A percentile compares a stretch with the other conserved stretches of the same genome.
phyloP scores from a whole-genome alignment of 1,140 invertebrate species.

The Neodiprion pinetum region DNA sequence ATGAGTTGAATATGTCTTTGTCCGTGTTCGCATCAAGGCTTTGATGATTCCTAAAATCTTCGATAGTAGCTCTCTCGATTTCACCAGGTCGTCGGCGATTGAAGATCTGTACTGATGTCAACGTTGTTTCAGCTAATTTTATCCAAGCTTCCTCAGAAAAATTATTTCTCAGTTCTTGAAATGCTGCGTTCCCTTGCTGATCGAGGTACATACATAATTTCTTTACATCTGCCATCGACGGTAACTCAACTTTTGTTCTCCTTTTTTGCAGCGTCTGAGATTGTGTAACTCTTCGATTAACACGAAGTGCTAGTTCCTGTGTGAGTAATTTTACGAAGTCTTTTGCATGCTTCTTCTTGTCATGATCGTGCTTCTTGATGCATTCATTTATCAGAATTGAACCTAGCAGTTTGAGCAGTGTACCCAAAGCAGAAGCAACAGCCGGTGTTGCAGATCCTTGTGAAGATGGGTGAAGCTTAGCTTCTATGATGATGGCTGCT shows the following conservation, averaged over 20 bases:
- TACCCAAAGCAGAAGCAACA: conserved; percentile 9
- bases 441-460: conserved; percentile 15
- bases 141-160: conserved; percentile 14
- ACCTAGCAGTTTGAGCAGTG: conserved; percentile 21
- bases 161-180: conserved; percentile 14
- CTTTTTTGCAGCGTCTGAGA: conserved; percentile 18
- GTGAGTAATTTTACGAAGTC: conserved; percentile 25
- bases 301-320: not conserved
- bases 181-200: not conserved
- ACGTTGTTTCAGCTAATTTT: conserved; percentile 13
- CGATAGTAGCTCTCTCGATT: conserved; percentile 24
- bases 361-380: conserved; percentile 22
- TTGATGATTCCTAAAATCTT: conserved; percentile 25
- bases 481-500: conserved; percentile 14
- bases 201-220: not conserved
- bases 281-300: conserved; percentile 21
- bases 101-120: conserved; percentile 25
- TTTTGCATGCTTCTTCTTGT: conserved; percentile 9
- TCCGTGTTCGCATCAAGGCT: conserved; percentile 16
- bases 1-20: conserved; percentile 18
- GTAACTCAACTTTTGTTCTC: conserved; percentile 17
- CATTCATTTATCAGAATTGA: conserved; percentile 12
- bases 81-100: conserved; percentile 31
- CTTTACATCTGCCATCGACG: not conserved
- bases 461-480: conserved; percentile 10